Evolutionary conservation across 2,113 vertebrate genomes (phyloP), one percentile per base, ranked within the genome.

Genomic region (Cyanoderma ruficeps): DNA sequence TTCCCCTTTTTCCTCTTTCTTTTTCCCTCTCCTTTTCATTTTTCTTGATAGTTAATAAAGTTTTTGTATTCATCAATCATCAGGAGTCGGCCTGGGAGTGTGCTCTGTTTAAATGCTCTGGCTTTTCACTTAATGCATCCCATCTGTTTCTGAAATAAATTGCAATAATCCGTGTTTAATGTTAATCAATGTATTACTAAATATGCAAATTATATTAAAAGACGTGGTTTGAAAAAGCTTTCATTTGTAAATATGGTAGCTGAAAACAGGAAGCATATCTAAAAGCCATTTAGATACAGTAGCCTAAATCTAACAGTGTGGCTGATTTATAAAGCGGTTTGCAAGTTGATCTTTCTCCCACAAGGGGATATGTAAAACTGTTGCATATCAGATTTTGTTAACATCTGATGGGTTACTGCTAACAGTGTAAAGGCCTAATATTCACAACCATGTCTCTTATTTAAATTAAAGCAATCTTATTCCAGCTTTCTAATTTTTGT

Each of bases 151-250:
- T 97, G 96, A 98, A 98, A 98, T 98, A 98, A 98, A 98, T 98
- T 98, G 98, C 98, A 98, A 98, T 98, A 98, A 98, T 98, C 98
- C 94, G 98, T 98, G 96, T 98, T 98, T 98, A 98, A 98, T 98
- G 98, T 97, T 98, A 98, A 98, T 98, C 98, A 98, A 98, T 98
- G 98, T 98, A 98, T 98, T 98, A 98, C 98, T 98, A 98, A 98
- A 98, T 98, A 98, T 98, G 98, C 98, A 98, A 98, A 98, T 98
- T 98, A 98, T 98, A 98, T 98, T 98, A 98, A 98, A 98, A 98
- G 98, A 98, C 97, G 15, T 97, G 98, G 97, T 98, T 98, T 97
- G 97, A 97, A 98, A 98, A 98, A 97, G 97, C 98, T 98, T 98
- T 98, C 98, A 97, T 98, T 98, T 98, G 98, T 98, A 98, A 98